Conservation (phyloP, 2,888 invertebrate species). For the Epicampocera succincta region DNA sequence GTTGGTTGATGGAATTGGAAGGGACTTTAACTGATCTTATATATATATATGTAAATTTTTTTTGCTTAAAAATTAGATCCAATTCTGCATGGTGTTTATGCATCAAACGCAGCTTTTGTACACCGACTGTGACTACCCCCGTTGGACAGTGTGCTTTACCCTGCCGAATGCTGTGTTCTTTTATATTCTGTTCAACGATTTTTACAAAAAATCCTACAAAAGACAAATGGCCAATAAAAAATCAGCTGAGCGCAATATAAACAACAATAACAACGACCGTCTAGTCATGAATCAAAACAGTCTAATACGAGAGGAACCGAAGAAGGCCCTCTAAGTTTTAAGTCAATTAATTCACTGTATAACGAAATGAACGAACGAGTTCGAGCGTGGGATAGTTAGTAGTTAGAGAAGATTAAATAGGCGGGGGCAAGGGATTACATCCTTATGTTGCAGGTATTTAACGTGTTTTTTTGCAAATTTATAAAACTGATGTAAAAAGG, state of each 20-base stretch:
- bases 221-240: slow-evolving; percentile 73
- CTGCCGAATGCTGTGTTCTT: slow-evolving; percentile 95
- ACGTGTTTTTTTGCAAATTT: too few species aligned
- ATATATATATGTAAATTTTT: neutral
- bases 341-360: neutral
- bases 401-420: too few species aligned
- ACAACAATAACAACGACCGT: slow-evolving; percentile 75
- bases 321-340: slow-evolving; percentile 47
- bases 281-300: slow-evolving; percentile 75
- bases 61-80: slow-evolving; percentile 84
- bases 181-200: slow-evolving; percentile 94
- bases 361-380: too few species aligned
- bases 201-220: slow-evolving; percentile 91
- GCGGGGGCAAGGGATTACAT: too few species aligned
- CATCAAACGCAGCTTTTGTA: slow-evolving; percentile 93
- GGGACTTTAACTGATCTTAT: too few species aligned
- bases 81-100: slow-evolving; percentile 93
- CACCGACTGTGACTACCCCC: slow-evolving; percentile 94
- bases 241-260: slow-evolving; percentile 1
- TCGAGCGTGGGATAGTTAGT: too few species aligned
- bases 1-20: too few species aligned
- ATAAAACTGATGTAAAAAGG: too few species aligned
- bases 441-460: too few species aligned
- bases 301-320: slow-evolving; percentile 5
- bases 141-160: slow-evolving; percentile 91